These are phyloP conservation scores for Phragmatobia fuliginosa DNA, from an alignment of 2,888 invertebrate genomes.

Conservation along the genomic window DNA sequence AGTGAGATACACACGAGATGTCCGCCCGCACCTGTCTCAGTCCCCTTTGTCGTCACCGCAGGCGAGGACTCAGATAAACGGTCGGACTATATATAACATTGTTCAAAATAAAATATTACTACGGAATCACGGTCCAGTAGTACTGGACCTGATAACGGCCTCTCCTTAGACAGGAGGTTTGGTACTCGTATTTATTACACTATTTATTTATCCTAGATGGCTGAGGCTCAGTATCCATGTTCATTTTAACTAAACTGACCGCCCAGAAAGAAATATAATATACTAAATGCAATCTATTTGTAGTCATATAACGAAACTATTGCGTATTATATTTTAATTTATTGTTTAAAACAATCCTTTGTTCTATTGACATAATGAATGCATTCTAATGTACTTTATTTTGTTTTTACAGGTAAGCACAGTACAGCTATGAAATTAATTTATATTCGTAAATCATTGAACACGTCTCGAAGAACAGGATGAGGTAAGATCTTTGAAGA, in stretches of 20 bases:
- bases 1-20: too few species aligned
- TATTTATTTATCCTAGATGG: background rate
- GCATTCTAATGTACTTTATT: conserved; percentile 2
- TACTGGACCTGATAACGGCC: too few species aligned
- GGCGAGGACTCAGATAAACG: too few species aligned
- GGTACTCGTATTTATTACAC: background rate
- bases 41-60: too few species aligned
- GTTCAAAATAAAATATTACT: too few species aligned
- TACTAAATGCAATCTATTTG: background rate
- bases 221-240: background rate
- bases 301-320: background rate
- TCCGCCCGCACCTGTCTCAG: too few species aligned
- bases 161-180: too few species aligned
- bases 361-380: background rate
- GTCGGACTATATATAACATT: too few species aligned
- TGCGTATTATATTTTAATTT: background rate
- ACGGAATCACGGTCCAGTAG: too few species aligned
- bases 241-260: background rate
- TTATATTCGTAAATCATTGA: background rate
- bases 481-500: conserved; percentile 29
- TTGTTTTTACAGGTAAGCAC: conserved; percentile 65
- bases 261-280: too few species aligned
- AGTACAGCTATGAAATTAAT: conserved; percentile 17
- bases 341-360: background rate
- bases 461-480: conserved; percentile 1